These are phyloP conservation scores for Esox niger DNA, from an alignment of 2,113 vertebrate genomes.

Conservation along the genomic window DNA sequence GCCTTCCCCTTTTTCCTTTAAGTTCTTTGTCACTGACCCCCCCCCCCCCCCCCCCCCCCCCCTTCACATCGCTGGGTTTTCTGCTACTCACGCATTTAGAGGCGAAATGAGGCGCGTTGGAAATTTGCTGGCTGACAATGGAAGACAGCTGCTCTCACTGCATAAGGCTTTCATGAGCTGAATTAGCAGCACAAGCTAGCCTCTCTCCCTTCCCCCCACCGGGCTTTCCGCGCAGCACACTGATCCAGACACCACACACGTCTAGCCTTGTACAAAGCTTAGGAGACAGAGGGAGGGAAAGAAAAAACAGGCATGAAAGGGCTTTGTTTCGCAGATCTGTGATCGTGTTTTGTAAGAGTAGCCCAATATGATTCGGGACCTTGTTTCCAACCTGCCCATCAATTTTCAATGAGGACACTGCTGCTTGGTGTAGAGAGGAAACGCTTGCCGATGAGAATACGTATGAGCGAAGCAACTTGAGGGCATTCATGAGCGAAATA, in stretches of 20 bases:
- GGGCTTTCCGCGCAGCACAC: conserved; percentile 45
- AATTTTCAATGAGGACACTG: conserved; percentile 28
- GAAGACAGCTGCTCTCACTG: conserved; percentile 77
- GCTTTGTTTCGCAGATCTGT: conserved; percentile 67
- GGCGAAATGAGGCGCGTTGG: conserved; percentile 73
- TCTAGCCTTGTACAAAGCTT: conserved; percentile 58
- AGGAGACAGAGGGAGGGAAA: conserved; percentile 27
- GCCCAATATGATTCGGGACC: conserved; percentile 39
- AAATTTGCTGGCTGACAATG: conserved; percentile 77
- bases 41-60: conserved; percentile 34
- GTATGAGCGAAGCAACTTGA: not conserved
- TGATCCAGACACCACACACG: conserved; percentile 61
- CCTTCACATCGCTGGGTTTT: too few relatives aligned
- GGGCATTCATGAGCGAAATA: too few relatives aligned
- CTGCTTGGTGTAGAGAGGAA: not conserved
- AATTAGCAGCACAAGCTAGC: conserved; percentile 71
- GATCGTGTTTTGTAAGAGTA: conserved; percentile 54
- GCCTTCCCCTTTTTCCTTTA: conserved; percentile 40
- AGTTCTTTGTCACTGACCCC: conserved; percentile 35
- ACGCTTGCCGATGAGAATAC: not conserved
- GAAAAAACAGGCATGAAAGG: conserved; percentile 51
- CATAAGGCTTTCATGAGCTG: conserved; percentile 76
- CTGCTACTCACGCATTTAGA: conserved; percentile 66
- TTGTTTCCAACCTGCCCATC: conserved; percentile 24
- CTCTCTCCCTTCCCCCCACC: conserved; percentile 57